Base-by-base conservation (phyloP, 2,113 vertebrate species). In the Peromyscus maniculatus region DNA sequence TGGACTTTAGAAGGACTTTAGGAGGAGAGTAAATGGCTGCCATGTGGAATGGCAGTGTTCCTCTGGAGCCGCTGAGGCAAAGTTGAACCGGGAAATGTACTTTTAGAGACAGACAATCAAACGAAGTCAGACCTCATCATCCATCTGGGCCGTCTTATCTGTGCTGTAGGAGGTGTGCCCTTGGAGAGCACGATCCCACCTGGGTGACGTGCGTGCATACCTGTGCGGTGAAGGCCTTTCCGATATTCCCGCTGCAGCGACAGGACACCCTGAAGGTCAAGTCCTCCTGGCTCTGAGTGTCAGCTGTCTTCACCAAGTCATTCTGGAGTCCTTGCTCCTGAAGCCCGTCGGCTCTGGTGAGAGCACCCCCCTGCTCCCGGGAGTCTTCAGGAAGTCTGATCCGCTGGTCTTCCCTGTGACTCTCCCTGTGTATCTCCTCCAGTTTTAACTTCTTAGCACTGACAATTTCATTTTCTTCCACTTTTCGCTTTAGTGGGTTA, bases 261-360 rank as follows among this genome's bases (percentile, higher is more conserved):
- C 99, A 99, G 74, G 99, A 99, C 77, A 99, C 99, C 98, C 99
- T 98, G 96, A 99, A 99, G 55, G 97, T 98, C 90, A 98, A 82
- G 72, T 69, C 22, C 0, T 59, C 6, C 39, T 93, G 87, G 74
- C n/a, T 10, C 43, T 71, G 87, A 2, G 8, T 13, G 0, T 0
- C 67, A 79, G 1, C 0, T 33, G 84, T 66, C 43, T 97, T 33
- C 3, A 89, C 80, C 39, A 0, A 21, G 4, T 62, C 88, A 36
- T n/a, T 82, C 92, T 78, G 28, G 36, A 59, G 31, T 78, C 69
- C 33, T 39, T 89, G 75, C 83, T 94, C 94, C 31, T 86, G 95
- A 33, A 80, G 39, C 12, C 13, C 62, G 11, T 93, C 62, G 15
- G 26, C 88, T 79, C 87, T 66, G 57, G 17, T 10, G 66, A 22